Evolutionary conservation across 2,888 invertebrate species (phyloP).

Genomic region (Ornithoptera priamus): DNA sequence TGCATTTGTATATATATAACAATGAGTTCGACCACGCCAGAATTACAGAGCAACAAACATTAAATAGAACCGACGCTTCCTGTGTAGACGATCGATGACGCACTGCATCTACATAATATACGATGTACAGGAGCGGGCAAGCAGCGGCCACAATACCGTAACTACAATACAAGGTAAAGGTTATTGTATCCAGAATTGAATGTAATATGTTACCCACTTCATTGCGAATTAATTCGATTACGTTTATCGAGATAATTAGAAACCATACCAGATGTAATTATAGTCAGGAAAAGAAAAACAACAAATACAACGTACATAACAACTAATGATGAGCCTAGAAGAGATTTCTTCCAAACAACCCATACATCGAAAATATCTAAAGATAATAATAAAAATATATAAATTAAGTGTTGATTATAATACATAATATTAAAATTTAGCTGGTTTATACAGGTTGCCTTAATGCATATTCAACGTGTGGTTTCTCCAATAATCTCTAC

Average conservation of each 20-base stretch:
- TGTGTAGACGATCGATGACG: slow-evolving; percentile 43
- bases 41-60: slow-evolving; percentile 23
- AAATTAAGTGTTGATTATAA: too few relatives aligned
- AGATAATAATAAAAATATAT: too few relatives aligned
- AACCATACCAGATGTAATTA: slow-evolving; percentile 7
- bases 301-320: too few relatives aligned
- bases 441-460: slow-evolving; percentile 2
- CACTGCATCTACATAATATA: slow-evolving; percentile 35
- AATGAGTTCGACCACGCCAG: slow-evolving; percentile 5
- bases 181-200: slow-evolving; percentile 65
- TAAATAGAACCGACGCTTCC: slow-evolving; percentile 39
- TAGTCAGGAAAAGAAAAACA: too few relatives aligned
- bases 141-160: slow-evolving; percentile 42
- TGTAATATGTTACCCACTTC: slow-evolving; percentile 50
- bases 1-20: slow-evolving; percentile 2
- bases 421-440: background rate
- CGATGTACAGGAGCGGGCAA: slow-evolving; percentile 32
- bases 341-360: too few relatives aligned
- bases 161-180: slow-evolving; percentile 72
- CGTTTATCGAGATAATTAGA: slow-evolving; percentile 22
- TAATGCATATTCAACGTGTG: slow-evolving; percentile 2
- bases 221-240: slow-evolving; percentile 33
- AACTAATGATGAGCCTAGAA: too few relatives aligned
- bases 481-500: background rate
- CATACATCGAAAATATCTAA: too few relatives aligned